Base-by-base conservation (phyloP, 1,140 invertebrate species). In the Orchesella cincta region DNA sequence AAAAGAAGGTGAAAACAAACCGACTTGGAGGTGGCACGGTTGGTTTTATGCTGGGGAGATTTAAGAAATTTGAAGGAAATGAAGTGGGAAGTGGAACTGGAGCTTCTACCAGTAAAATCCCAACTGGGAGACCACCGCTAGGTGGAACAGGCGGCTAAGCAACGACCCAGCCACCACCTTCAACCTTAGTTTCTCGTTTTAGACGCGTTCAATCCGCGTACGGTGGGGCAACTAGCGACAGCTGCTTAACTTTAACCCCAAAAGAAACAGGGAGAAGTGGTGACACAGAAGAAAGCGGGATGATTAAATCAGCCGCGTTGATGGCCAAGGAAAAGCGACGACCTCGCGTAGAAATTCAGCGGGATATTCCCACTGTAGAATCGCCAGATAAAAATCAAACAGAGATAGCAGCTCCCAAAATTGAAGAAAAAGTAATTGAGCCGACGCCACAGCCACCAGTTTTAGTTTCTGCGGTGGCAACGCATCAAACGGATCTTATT, bases 11-110 rank as follows among this genome's bases (percentile, higher is more conserved):
- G 0, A 81, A 80, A 36, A 64, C 76, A 1, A 74, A 29, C 46
- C 77, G 77, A 71, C 29, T 67, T 29, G 78, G 73, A 5, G 67
- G 75, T 1, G 70, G 73, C 8, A 87, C 87, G 89, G 87, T 87
- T 89, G 81, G 85, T 90, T 85, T 80, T 57, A 80, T 93, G 74
- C 84, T 93, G 26, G 91, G 91, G 1, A 83, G 93, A 0, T 91
- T 93, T 80, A 91, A 90, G 76, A 92, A 90, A 82, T 88, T 89
- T 81, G 91, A 91, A 83, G 87, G 87, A 34, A 46, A 72, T 51
- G 34, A 71, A n/a, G 18, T 39, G 0, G 26, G 39, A 29, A 77
- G 46, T 36, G 80, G 51, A 33, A 29, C 70, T 23, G 5, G 34
- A 28, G 3, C 12, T 14, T 5, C 12, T 57, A 67, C 31, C 5